Evolutionary conservation across 2,797 vertebrate species (phyloP).

Genomic region (Cercopithecus mitis): DNA sequence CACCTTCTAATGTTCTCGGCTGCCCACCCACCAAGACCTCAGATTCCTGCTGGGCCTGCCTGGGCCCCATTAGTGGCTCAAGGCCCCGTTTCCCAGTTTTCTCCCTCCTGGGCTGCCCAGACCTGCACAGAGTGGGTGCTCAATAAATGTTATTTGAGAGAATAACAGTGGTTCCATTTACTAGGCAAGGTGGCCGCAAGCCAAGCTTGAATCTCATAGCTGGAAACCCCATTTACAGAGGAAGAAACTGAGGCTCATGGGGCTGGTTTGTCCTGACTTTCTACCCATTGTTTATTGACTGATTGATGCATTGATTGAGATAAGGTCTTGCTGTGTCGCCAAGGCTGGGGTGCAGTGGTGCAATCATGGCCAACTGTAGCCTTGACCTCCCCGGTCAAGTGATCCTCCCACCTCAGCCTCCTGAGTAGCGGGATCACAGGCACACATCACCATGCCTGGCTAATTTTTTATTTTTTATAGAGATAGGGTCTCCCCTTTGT

Average conservation of each 20-base stretch:
- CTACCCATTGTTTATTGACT: background rate
- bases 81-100: background rate
- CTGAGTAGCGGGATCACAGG: background rate
- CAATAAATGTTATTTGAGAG: background rate
- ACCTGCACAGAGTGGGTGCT: background rate
- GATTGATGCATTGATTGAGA: background rate
- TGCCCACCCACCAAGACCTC: background rate
- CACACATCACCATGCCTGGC: background rate
- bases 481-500: background rate
- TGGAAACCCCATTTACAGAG: background rate
- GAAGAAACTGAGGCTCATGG: background rate
- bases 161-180: background rate
- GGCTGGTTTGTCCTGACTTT: background rate
- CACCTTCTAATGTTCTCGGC: background rate
- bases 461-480: background rate
- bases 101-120: background rate
- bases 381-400: background rate
- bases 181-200: background rate
- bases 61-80: background rate
- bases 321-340: background rate
- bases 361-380: background rate
- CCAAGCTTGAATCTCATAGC: background rate
- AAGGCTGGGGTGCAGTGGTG: background rate
- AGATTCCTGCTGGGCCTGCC: background rate
- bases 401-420: background rate